Percentiles rank a stretch among this genome's conserved stretches.
Evolutionary conservation across 2,797 vertebrate genomes (phyloP).

Genomic region (Microcaecilia unicolor): DNA sequence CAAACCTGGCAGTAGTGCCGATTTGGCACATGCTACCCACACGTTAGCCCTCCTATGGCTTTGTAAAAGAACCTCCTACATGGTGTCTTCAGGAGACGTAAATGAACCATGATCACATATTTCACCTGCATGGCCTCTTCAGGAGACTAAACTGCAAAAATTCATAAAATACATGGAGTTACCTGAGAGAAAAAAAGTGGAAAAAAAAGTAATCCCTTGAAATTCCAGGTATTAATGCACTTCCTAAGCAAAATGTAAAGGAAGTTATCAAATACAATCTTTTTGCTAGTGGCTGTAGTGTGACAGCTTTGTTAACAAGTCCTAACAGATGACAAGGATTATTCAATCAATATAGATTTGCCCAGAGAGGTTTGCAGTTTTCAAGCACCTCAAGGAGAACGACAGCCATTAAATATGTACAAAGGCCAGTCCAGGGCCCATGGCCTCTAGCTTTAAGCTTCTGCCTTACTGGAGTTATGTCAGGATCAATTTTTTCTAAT

Average conservation of each 20-base stretch:
- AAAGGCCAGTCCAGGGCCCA: slow-evolving; percentile 34
- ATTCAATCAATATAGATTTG: slow-evolving; percentile 67
- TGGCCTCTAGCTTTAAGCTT: slow-evolving; percentile 42
- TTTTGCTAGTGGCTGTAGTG: slow-evolving; percentile 67
- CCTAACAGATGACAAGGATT: slow-evolving; percentile 75
- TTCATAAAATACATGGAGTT: too few relatives aligned
- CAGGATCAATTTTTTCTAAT: slow-evolving; percentile 54
- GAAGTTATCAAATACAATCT: slow-evolving; percentile 63
- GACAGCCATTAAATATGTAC: slow-evolving; percentile 51
- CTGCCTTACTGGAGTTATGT: slow-evolving; percentile 43
- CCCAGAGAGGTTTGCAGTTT: slow-evolving; percentile 52
- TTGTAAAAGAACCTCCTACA: too few relatives aligned
- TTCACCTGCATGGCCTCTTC: too few relatives aligned
- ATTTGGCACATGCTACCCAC: too few relatives aligned
- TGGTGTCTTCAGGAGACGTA: too few relatives aligned
- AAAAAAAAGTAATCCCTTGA: slow-evolving; percentile 32
- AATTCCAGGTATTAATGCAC: slow-evolving; percentile 17
- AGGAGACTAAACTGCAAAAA: too few relatives aligned
- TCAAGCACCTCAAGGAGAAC: slow-evolving; percentile 41
- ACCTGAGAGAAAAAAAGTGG: slow-evolving; percentile 27
- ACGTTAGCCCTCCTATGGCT: too few relatives aligned
- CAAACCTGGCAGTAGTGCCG: too few relatives aligned
- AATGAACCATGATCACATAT: too few relatives aligned
- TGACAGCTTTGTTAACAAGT: slow-evolving; percentile 81
- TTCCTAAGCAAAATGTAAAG: slow-evolving; percentile 29